phyloP scores from a whole-genome alignment of 2,113 vertebrate species.

The Xenus cinereus region DNA sequence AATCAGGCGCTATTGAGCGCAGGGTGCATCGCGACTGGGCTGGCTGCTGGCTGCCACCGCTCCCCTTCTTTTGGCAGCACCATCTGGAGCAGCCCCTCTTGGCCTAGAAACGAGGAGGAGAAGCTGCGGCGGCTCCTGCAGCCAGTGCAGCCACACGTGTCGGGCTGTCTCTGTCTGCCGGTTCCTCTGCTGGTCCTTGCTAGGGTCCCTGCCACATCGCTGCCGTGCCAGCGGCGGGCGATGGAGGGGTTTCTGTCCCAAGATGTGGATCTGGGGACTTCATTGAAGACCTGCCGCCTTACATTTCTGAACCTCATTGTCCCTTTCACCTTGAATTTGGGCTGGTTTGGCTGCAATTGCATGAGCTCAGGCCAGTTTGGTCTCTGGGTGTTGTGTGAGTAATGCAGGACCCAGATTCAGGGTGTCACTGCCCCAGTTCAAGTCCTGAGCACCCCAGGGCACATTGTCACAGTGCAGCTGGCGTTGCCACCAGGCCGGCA shows the following conservation, averaged over 20 bases:
- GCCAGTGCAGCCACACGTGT: not conserved
- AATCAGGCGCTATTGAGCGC: not conserved
- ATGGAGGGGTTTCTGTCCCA: not conserved
- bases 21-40: not conserved
- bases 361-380: not conserved
- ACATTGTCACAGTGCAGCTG: not conserved
- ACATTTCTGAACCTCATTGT: accelerated
- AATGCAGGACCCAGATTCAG: not conserved
- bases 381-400: not conserved
- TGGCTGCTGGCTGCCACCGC: not conserved
- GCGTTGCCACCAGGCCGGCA: accelerated
- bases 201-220: not conserved
- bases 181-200: not conserved
- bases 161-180: not conserved
- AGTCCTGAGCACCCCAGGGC: not conserved
- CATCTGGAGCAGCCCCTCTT: not conserved
- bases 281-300: not conserved
- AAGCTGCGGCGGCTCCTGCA: not conserved
- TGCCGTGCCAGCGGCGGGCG: not conserved
- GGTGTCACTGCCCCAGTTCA: not conserved
- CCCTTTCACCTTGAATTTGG: not conserved
- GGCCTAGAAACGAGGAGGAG: not conserved
- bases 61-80: not conserved
- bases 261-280: not conserved
- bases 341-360: not conserved